A percentile compares a stretch with the other conserved stretches of the same genome.
phyloP scores from a whole-genome alignment of 2,113 vertebrate species.

The Neofelis nebulosa region DNA sequence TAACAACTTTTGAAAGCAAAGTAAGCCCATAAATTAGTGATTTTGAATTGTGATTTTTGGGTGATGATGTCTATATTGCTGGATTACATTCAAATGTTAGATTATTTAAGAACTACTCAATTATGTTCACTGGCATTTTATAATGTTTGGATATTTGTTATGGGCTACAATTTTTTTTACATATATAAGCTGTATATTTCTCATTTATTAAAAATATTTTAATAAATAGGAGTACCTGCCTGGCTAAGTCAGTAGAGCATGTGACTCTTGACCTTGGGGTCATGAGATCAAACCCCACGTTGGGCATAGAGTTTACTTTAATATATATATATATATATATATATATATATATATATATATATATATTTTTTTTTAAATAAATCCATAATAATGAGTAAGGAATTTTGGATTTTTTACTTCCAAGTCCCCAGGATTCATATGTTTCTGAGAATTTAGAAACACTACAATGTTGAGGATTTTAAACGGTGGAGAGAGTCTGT shows the following conservation, averaged over 20 bases:
- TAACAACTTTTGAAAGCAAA: neutral
- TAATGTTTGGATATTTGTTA: neutral
- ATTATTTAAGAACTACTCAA: conserved; percentile 1
- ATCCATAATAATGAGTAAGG: neutral
- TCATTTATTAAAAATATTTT: neutral
- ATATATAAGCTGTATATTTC: neutral
- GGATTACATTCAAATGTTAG: neutral
- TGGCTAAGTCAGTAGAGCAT: neutral
- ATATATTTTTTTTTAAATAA: neutral
- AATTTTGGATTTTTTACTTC: conserved; percentile 8
- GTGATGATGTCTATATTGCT: neutral
- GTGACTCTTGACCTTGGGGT: neutral
- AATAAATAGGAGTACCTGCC: neutral
- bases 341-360: too few species aligned
- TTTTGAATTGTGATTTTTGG: neutral
- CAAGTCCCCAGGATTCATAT: neutral
- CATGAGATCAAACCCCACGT: neutral
- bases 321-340: too few species aligned
- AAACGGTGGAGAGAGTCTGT: neutral
- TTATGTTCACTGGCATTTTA: neutral
- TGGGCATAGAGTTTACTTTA: neutral
- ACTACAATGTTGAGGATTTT: neutral
- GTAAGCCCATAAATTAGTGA: neutral
- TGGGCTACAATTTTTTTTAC: neutral
- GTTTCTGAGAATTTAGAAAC: neutral